Evolutionary conservation across 2,797 vertebrate species (phyloP).

Genomic region (Sebastes trivittatus): DNA sequence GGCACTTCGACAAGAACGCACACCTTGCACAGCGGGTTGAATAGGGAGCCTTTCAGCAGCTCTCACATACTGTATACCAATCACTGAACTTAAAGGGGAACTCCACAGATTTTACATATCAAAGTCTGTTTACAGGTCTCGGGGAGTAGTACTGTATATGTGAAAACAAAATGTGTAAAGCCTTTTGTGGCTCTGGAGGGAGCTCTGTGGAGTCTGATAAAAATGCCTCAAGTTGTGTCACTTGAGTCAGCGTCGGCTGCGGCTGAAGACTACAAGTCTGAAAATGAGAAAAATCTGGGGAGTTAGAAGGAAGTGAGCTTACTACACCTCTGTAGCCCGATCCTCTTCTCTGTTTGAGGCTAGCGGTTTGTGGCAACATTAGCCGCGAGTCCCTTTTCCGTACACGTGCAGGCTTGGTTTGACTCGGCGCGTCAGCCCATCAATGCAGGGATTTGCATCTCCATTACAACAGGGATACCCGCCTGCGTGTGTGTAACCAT

Average conservation of each 20-base stretch:
- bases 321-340: background rate
- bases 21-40: background rate
- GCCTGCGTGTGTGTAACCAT: background rate
- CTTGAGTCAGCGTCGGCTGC: background rate
- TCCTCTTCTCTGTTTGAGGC: background rate
- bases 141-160: background rate
- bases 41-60: background rate
- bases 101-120: background rate
- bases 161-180: background rate
- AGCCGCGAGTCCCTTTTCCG: background rate
- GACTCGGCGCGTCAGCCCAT: too few relatives aligned
- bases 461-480: background rate
- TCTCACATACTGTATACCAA: background rate
- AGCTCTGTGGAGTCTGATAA: background rate
- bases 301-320: background rate
- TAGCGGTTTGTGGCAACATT: background rate
- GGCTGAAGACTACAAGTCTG: background rate
- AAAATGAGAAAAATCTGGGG: background rate
- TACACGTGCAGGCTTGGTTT: background rate
- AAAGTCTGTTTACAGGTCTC: background rate
- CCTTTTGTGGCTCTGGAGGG: background rate
- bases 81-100: background rate
- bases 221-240: background rate
- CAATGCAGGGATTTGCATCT: background rate
- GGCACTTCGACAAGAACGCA: slow-evolving; percentile 10